Conservation (phyloP, 2,888 invertebrate species). For the Alcis repandata region DNA sequence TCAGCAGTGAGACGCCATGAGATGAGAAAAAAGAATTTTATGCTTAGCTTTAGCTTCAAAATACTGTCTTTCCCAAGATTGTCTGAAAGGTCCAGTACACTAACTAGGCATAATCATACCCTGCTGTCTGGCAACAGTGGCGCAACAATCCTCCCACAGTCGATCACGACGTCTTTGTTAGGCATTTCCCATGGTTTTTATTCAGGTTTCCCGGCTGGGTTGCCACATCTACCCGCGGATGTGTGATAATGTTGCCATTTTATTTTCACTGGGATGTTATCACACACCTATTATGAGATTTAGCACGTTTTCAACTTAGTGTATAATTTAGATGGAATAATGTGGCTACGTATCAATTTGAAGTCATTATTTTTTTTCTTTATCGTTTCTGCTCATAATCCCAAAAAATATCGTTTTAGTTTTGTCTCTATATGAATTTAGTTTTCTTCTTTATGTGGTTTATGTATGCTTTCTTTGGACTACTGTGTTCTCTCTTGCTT, state of each 20-base stretch:
- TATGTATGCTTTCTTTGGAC: too few relatives aligned
- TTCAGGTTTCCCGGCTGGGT: slow-evolving; percentile 37
- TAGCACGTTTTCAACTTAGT: background rate
- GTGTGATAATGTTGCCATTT: slow-evolving; percentile 22
- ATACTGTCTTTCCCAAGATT: background rate
- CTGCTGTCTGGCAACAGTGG: slow-evolving; percentile 28
- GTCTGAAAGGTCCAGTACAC: slow-evolving; percentile 2
- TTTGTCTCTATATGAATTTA: too few relatives aligned
- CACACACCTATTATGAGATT: background rate
- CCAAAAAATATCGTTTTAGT: too few relatives aligned
- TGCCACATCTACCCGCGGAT: slow-evolving; percentile 35
- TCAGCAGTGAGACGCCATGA: too few relatives aligned
- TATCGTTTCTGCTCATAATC: too few relatives aligned
- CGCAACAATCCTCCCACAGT: slow-evolving; percentile 44
- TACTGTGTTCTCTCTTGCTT: too few relatives aligned
- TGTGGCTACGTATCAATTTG: too few relatives aligned
- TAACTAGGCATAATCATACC: slow-evolving; percentile 25
- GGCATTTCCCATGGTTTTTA: slow-evolving; percentile 46
- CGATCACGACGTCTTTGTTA: slow-evolving; percentile 45
- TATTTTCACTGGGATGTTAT: slow-evolving; percentile 6
- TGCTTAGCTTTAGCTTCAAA: too few relatives aligned
- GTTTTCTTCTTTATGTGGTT: too few relatives aligned
- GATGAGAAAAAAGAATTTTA: too few relatives aligned
- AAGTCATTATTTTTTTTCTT: too few relatives aligned
- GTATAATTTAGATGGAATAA: background rate